Conservation (phyloP, 1,140 invertebrate genomes). For the Lepidurus couesii region DNA sequence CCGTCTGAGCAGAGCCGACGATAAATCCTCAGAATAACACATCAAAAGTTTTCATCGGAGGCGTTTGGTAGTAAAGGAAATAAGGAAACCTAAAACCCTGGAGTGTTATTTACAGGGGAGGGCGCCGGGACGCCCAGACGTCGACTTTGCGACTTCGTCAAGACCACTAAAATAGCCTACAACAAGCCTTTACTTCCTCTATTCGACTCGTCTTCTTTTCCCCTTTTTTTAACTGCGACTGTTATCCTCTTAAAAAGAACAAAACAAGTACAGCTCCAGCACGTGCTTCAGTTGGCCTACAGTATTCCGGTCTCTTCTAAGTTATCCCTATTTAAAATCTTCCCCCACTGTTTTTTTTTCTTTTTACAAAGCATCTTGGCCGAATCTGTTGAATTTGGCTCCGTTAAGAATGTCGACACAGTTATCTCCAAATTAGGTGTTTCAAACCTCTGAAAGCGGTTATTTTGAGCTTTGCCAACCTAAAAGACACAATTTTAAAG, state of each 20-base stretch:
- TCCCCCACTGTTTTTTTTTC: no score
- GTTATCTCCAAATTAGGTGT: no score
- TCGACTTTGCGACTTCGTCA: neutral
- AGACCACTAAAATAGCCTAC: conserved; percentile 18
- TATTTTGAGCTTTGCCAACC: no score
- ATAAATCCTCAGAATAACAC: neutral
- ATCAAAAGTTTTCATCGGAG: neutral
- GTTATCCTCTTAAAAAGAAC: neutral
- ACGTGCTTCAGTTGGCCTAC: neutral
- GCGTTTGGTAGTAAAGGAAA: neutral
- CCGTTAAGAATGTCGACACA: no score
- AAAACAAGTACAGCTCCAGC: neutral
- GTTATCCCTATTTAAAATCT: no score
- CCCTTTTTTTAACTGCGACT: no score
- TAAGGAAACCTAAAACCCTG: conserved; percentile 5
- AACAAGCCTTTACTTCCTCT: neutral
- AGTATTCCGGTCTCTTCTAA: no score
- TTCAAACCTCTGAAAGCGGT: no score
- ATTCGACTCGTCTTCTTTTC: neutral
- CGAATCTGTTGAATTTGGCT: no score
- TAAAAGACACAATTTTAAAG: no score
- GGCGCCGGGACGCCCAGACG: conserved; percentile 10
- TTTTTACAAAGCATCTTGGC: no score
- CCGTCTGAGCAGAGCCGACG: neutral
- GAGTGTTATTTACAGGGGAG: conserved; percentile 8